Evolutionary conservation across 2,113 vertebrate genomes (phyloP).

Genomic region (Macquaria ambigua): DNA sequence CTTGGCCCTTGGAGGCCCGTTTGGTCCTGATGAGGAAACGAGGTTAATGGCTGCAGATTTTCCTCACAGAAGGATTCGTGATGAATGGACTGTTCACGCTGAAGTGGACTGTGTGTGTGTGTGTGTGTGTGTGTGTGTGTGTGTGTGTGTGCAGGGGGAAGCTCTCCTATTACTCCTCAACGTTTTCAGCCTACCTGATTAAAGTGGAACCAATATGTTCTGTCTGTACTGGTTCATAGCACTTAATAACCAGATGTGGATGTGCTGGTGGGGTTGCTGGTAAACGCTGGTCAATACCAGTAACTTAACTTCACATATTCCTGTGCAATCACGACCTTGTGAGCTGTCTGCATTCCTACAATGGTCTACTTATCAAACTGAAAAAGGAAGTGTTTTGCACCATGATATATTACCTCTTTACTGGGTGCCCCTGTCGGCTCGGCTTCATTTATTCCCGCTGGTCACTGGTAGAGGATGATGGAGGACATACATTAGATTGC

Average conservation of each 20-base stretch:
- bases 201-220: not conserved
- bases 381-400: too few relatives aligned
- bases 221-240: not conserved
- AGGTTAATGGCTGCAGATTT: conserved; percentile 22
- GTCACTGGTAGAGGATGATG: not conserved
- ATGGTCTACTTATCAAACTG: too few relatives aligned
- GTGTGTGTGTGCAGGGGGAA: not conserved
- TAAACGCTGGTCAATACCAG: too few relatives aligned
- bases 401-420: not conserved
- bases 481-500: not conserved
- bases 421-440: not conserved
- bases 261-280: not conserved
- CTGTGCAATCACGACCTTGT: too few relatives aligned
- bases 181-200: not conserved
- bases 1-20: not conserved
- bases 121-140: not conserved
- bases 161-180: not conserved
- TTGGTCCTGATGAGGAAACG: conserved; percentile 1
- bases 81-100: not conserved
- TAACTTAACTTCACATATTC: not conserved
- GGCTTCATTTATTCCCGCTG: not conserved
- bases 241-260: not conserved
- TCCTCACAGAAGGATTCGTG: not conserved
- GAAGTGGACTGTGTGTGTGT: not conserved
- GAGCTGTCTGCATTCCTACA: too few relatives aligned